Evolutionary conservation across 2,113 vertebrate species (phyloP), one percentile per base, ranked within the genome.

Genomic region (Cynoglossus semilaevis): DNA sequence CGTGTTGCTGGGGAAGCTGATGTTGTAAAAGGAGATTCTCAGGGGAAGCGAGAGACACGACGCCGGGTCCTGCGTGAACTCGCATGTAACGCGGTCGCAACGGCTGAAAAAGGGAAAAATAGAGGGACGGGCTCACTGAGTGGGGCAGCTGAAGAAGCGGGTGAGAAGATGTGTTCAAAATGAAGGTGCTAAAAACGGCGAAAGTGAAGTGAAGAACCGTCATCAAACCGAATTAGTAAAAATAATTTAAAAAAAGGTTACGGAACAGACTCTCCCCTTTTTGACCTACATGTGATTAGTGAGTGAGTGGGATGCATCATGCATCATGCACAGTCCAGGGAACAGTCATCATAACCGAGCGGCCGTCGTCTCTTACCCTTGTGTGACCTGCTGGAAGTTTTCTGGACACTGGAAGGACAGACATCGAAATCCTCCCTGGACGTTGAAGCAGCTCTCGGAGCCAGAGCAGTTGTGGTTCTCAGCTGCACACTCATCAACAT

Each of bases 401-500:
- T 84, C 80, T 0, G 96, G 96, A 56, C 96, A 99, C 2, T 88
- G 63, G 0, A 94, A 92, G 51, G 89, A 90, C 67, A 98, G 79
- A 78, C 96, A 98, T 53, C 94, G 93, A 81, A 93, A 97, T 65
- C 93, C 82, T 7, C 96, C 96, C 70, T 91, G 92, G 79, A 96
- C 66, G 58, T 99, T 98, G 57, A 93, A 93, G 74, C 96, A 99
- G 19, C 77, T 92, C 83, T 98, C 90, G 0, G 89, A 45, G 19
- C 85, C 43, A 0, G 92, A 92, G 41, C 96, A 99, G 74, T 93
- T 95, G 74, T 98, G 94, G 8, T 79, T 92, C 67, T 93, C 94
- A 18, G 84, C 79, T 0, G 91, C 92, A 68, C 96, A 99, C 69
- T 99, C 96, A 13, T 99, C 94, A 2, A 98, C 77, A 60, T 99